Evolutionary conservation across 2,113 vertebrate species (phyloP), one percentile per base, ranked within the genome.

Genomic region (Poecile atricapillus): DNA sequence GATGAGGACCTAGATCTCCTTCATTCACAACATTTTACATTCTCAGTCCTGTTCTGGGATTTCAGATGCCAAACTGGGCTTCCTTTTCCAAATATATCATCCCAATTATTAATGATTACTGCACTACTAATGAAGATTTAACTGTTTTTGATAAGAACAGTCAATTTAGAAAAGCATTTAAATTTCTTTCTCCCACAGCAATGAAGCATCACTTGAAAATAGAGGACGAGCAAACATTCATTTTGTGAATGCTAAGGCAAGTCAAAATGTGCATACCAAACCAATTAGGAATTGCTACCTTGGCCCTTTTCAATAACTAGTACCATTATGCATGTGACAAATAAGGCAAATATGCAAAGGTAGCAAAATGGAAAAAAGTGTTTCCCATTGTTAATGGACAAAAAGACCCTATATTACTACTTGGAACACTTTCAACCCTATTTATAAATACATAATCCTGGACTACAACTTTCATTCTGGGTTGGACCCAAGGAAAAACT

Each of bases 31-130:
- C 2, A 63, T 20, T 85, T 91, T 58, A 73, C 73, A 73, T n/a
- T 84, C n/a, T 23, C 28, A 63, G 31, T 77, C 39, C 17, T 73
- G 31, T 53, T 41, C 33, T 78, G 52, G 55, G 25, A 87, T 89
- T 83, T 87, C 4, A 15, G 89, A 84, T 30, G 8, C 20, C 77
- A 89, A 68, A 52, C 20, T 37, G 46, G 33, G 24, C 30, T 89
- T 30, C 30, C 23, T 91, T 53, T 91, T 58, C 49, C 81, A 87
- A 46, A 23, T 55, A 7, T 35, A 39, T 86, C 46, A 75, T 60
- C n/a, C 13, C 56, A 19, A 62, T 50, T 88, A 92, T 77, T 70
- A 55, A 75, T 28, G 39, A 92, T 84, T 84, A 89, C 60, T 75
- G 22, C 13, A 78, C 39, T 43, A 39, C 39, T 90, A 82, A 84